Evolutionary conservation across 2,113 vertebrate species (phyloP).

Genomic region (Protobothrops mucrosquamatus): DNA sequence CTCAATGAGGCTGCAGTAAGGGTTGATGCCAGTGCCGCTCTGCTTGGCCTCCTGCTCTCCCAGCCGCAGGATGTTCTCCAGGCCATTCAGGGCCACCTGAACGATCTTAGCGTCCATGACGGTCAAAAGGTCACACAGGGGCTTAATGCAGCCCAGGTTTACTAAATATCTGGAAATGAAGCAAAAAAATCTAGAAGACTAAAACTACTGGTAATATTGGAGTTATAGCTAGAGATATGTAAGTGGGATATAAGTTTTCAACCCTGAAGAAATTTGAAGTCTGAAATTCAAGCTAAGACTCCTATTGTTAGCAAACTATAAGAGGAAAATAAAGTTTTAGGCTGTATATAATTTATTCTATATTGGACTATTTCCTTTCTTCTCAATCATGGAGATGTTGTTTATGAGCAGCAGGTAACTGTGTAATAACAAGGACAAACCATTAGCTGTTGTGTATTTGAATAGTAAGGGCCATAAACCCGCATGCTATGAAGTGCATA

Average conservation of each 20-base stretch:
- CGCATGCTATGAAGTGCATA: not conserved
- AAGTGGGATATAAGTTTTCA: not conserved
- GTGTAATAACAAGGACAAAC: not conserved
- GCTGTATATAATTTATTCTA: not conserved
- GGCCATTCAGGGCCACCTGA: conserved; percentile 90
- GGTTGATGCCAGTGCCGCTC: conserved; percentile 85
- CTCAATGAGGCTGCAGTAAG: conserved; percentile 95
- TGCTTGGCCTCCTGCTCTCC: conserved; percentile 96
- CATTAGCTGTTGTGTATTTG: not conserved
- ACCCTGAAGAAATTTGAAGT: not conserved
- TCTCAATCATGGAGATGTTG: not conserved
- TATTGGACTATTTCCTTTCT: not conserved
- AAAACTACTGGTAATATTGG: too few relatives aligned
- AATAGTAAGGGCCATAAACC: not conserved
- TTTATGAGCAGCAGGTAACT: not conserved
- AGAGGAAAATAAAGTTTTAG: not conserved
- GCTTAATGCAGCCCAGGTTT: conserved; percentile 94
- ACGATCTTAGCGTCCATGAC: conserved; percentile 99
- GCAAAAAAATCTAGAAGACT: not conserved
- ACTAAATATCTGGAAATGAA: conserved; percentile 83
- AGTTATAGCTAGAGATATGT: not conserved
- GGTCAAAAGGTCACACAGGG: conserved; percentile 92
- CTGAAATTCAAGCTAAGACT: not conserved
- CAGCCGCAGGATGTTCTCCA: conserved; percentile 94
- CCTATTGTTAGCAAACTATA: not conserved